phyloP scores from a whole-genome alignment of 2,113 vertebrate species.

The Callipepla californica region DNA sequence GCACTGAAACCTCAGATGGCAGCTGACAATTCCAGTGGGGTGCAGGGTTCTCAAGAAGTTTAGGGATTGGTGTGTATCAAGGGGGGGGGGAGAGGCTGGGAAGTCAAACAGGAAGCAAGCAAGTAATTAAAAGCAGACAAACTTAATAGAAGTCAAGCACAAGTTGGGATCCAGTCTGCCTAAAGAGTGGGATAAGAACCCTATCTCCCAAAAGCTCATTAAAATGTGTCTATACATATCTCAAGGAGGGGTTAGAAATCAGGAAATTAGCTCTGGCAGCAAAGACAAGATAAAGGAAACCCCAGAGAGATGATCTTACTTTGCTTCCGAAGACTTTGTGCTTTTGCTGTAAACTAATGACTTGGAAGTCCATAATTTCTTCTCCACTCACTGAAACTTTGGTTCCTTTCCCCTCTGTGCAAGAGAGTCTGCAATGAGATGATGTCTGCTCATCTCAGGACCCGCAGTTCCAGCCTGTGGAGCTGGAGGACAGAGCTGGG shows the following conservation, averaged over 20 bases:
- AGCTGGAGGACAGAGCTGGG: neutral
- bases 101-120: neutral
- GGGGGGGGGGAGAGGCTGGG: neutral
- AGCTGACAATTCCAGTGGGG: neutral
- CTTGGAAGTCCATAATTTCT: neutral
- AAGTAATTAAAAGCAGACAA: neutral
- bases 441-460: neutral
- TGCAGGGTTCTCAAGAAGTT: neutral
- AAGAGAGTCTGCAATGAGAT: neutral
- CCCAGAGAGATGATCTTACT: neutral
- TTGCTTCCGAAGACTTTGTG: neutral
- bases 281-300: slow-evolving; percentile 3
- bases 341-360: neutral
- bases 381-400: neutral
- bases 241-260: neutral
- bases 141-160: neutral
- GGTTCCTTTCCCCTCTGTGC: neutral
- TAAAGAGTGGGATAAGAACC: neutral
- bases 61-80: neutral
- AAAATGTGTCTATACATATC: neutral
- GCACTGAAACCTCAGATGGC: neutral
- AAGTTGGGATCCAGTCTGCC: neutral
- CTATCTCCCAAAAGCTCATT: neutral
- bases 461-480: neutral
- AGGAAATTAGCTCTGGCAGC: slow-evolving; percentile 11